Evolutionary conservation across 2,113 vertebrate genomes (phyloP).

Genomic region (Eurypyga helias): DNA sequence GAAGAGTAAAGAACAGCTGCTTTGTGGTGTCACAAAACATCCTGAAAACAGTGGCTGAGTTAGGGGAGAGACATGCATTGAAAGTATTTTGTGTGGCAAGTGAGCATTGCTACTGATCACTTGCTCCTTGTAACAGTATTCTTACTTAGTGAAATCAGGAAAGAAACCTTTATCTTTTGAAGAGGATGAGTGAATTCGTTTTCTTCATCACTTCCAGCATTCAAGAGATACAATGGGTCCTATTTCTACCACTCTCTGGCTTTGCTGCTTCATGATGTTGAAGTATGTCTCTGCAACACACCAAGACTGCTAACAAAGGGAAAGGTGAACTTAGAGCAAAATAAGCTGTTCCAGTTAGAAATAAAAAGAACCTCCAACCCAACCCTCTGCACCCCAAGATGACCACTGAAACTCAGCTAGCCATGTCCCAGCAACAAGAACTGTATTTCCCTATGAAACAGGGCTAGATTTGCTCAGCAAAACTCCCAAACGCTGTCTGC

Average conservation of each 20-base stretch:
- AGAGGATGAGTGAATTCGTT: background rate
- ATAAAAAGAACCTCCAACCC: background rate
- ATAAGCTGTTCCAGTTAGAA: background rate
- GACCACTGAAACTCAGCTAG: background rate
- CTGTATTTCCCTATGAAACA: background rate
- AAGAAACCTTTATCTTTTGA: background rate
- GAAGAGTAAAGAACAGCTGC: slow-evolving; percentile 69
- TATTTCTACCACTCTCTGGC: background rate
- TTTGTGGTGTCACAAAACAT: slow-evolving; percentile 71
- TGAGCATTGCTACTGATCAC: background rate
- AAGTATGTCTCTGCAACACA: background rate
- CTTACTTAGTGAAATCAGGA: background rate
- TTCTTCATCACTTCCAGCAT: background rate
- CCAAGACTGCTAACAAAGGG: background rate
- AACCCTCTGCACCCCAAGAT: background rate
- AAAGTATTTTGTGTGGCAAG: background rate
- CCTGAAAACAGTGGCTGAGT: slow-evolving; percentile 24
- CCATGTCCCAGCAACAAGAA: background rate
- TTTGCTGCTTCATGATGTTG: background rate
- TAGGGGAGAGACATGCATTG: background rate
- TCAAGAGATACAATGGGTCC: background rate
- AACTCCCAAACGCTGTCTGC: background rate
- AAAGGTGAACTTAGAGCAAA: background rate
- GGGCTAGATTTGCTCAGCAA: background rate
- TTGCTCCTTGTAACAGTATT: background rate